A percentile compares a stretch with the other conserved stretches of the same genome.
Evolutionary conservation across 2,797 vertebrate genomes (phyloP).

Genomic region (Percopsis omiscomaycus): DNA sequence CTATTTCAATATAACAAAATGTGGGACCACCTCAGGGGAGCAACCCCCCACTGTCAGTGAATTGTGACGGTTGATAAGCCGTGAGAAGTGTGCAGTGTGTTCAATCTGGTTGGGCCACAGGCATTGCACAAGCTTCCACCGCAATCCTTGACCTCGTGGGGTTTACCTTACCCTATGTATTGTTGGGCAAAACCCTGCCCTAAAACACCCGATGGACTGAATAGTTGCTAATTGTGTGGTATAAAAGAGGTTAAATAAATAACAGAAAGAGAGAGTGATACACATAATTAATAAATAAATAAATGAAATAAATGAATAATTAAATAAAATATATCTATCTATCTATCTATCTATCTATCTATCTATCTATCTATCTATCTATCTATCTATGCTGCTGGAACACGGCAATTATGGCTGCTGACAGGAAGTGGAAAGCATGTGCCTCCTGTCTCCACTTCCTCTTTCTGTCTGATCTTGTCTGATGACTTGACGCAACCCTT

Average conservation of each 20-base stretch:
- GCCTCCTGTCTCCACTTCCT: conserved; percentile 64
- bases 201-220: conserved; percentile 19
- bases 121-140: conserved; percentile 38
- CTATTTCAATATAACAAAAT: conserved; percentile 48
- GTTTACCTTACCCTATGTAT: conserved; percentile 17
- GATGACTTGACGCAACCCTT: conserved; percentile 19
- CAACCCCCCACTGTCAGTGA: conserved; percentile 36
- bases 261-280: no score
- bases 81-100: conserved; percentile 46
- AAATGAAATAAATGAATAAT: neutral
- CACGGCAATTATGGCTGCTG: conserved; percentile 53
- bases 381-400: conserved; percentile 34
- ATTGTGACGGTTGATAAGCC: conserved; percentile 69
- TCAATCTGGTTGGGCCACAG: conserved; percentile 61
- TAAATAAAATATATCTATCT: no score
- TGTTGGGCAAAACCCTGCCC: neutral
- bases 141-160: conserved; percentile 1
- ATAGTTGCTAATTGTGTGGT: neutral
- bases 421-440: conserved; percentile 61
- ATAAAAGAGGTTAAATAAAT: no score
- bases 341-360: neutral
- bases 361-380: neutral
- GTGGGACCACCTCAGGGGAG: conserved; percentile 44
- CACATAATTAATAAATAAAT: no score
- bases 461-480: conserved; percentile 41